Evolutionary conservation across 1,140 invertebrate genomes (phyloP), one percentile per base, ranked within the genome.

Genomic region (Brachionus calyciflorus): DNA sequence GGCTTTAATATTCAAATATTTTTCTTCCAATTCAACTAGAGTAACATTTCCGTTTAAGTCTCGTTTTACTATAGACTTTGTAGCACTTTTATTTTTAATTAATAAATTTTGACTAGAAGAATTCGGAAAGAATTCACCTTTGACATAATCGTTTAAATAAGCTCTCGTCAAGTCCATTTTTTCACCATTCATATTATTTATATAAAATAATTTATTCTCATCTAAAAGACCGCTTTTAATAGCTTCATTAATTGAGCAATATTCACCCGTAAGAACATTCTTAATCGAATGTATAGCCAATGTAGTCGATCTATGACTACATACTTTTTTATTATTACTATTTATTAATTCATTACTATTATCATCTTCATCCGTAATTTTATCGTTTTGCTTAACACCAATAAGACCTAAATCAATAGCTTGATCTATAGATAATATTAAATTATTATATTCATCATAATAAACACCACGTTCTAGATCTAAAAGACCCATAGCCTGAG

Each of bases 271-370:
- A 28, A 21, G 17, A 28, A 21, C 24, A 33, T 70, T 40, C 10
- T 70, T 48, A 17, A 70, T 51, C 44, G 65, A 70, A 49, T 70
- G 44, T n/a, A 70, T 33, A 1, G 40, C 41, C n/a, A 70, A 19
- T 21, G 40, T 70, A 6, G 24, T 19, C 21, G 40, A 40, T 17
- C 6, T 19, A 21, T 30, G 65, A n/a, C n/a, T 26, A 37, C 9
- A 21, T 17, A 9, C 28, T 5, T 10, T 26, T 2, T 41, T 63
- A 2, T 2, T 41, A 10, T 17, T 7, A 68, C 10, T 24, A 68
- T 21, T 41, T 40, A 21, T 24, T 24, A 30, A 5, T 2, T 28
- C 26, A 26, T 10, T 10, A 26, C 9, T 10, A 55, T 49, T 49
- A 6, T 12, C 4, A 60, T 60, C 55, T 33, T 33, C 33, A 3